Evolutionary conservation across 1,140 invertebrate genomes (phyloP), one percentile per base, ranked within the genome.

Genomic region (Tribolium castaneum): DNA sequence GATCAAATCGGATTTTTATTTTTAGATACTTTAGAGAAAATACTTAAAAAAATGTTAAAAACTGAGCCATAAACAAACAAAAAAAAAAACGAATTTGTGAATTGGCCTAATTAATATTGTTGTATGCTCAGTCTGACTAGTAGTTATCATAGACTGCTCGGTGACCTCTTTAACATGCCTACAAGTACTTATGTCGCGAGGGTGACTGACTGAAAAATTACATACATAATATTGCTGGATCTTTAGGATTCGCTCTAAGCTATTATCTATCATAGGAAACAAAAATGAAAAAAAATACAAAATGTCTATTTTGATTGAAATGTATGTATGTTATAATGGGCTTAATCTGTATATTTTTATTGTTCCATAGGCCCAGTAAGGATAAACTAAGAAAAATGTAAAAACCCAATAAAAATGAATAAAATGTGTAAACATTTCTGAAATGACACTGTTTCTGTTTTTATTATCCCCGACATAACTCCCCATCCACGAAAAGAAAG

Each of bases 221-320:
- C 75, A 39, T 71, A 56, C 70, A 71, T 45, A 56, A 76, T 52
- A 71, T 76, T 70, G 35, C 62, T 78, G 70, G 76, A 72, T 78
- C 80, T 71, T 56, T 66, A 62, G 76, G 80, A 78, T 78, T 78
- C 72, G 70, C 70, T 75, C 70, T 56, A 74, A 78, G 56, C 56
- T 78, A 77, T 77, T 49, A 35, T 78, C 49, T 77, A 77, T 52
- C 45, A 34, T 71, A 77, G 49, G 50, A 76, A 75, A 73, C 62
- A 54, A 80, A 80, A 80, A 49, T 73, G 73, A 50, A 77, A 70
- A 62, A 80, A 76, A 82, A 56, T 73, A 72, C 75, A 80, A 83
- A 80, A 80, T 82, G 80, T 84, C 82, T 84, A 84, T 84, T 84
- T 84, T 84, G 78, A 84, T 80, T 83, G 80, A 84, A 78, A 83